These are phyloP conservation scores for Drosophila bifasciata DNA, from an alignment of 1,140 invertebrate genomes.

Conservation along the genomic window DNA sequence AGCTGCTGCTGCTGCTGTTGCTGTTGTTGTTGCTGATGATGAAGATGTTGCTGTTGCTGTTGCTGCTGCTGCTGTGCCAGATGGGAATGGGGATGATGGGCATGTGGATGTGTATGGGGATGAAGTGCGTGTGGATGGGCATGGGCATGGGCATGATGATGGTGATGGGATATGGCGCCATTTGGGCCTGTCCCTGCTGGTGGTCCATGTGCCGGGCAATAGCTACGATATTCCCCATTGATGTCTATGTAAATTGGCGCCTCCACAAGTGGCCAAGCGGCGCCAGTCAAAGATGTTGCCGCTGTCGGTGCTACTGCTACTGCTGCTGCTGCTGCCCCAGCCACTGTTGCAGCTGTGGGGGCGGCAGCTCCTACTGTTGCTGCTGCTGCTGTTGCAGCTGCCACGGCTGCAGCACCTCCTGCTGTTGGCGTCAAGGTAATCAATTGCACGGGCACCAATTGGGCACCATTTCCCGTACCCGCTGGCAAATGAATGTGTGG, in stretches of 20 bases:
- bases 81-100: constrained; percentile 35
- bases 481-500: constrained; percentile 71
- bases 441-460: constrained; percentile 67
- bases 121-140: constrained; percentile 26
- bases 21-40: constrained; percentile 54
- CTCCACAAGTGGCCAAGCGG: constrained; percentile 74
- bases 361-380: constrained; percentile 26
- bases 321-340: constrained; percentile 5
- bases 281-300: constrained; percentile 37
- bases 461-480: constrained; percentile 37
- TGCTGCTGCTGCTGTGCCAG: constrained; percentile 33
- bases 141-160: constrained; percentile 33
- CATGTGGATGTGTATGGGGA: constrained; percentile 17
- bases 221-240: constrained; percentile 78
- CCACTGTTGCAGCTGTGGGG: constrained; percentile 10
- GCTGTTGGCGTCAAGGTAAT: constrained; percentile 59
- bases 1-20: constrained; percentile 25
- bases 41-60: constrained; percentile 39
- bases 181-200: constrained; percentile 50
- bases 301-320: constrained; percentile 6
- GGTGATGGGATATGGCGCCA: constrained; percentile 63
- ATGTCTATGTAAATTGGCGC: constrained; percentile 78
- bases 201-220: constrained; percentile 79
- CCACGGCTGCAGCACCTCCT: constrained; percentile 29
- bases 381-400: constrained; percentile 25